Evolutionary conservation across 1,140 invertebrate species (phyloP), one percentile per base, ranked within the genome.

Genomic region (Cydia fagiglandana): DNA sequence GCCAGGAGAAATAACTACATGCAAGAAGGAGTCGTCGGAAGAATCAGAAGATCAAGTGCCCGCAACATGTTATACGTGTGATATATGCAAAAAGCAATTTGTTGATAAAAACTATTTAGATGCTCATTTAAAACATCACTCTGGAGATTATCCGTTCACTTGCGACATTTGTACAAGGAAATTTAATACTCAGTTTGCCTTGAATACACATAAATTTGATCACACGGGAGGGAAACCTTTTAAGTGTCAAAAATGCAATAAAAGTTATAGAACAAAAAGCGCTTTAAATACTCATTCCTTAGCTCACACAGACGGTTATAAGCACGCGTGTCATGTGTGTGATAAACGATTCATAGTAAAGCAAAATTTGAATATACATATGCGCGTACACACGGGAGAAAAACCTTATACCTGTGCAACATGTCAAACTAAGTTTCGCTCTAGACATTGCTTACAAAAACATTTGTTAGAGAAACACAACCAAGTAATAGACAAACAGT

Each of bases 191-290:
- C 53, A 56, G n/a, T 56, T 15, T 56, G 15, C 15, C 53, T 56
- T 56, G n/a, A 56, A 56, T 7, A 56, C 15, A n/a, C 53, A 56
- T 56, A 56, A 56, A 56, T 56, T 56, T 56, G 53, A 56, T 7
- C 53, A 56, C n/a, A 7, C 53, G 6, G 53, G 53, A 15, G 53
- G 53, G 15, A 56, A 56, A 17, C 53, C 53, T 56, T 56, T 56
- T 56, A 56, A 56, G 15, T 56, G 53, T 17, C n/a, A 56, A 7
- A 17, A 56, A 56, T 56, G 53, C n/a, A n/a, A 17, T 56, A 56
- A 56, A 56, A 15, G 15, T 7, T 56, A 56, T 17, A 17, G 13
- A 20, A n/a, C 53, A 0, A 56, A 56, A 56, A 17, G 53, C 5
- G 53, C 13, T 56, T 56, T 56, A n/a, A 56, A 17, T 17, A 15